Evolutionary conservation across 2,888 invertebrate genomes (phyloP).

Genomic region (Carcina quercana): DNA sequence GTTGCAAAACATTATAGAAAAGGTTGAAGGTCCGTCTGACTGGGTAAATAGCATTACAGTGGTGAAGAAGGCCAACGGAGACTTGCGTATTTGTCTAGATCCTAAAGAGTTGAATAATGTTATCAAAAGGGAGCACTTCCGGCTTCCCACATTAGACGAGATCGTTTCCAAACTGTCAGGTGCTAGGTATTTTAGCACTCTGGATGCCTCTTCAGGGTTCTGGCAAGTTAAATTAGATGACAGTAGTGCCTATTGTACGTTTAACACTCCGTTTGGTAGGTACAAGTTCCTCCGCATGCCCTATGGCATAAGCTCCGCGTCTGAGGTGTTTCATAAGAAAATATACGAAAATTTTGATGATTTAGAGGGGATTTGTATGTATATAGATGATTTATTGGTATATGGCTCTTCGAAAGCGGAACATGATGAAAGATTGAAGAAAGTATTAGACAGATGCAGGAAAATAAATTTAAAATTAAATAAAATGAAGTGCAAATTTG

Average conservation of each 20-base stretch:
- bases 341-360: too few species aligned
- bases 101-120: too few species aligned
- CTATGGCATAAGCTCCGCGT: too few species aligned
- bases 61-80: constrained; percentile 10
- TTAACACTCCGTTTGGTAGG: constrained; percentile 9
- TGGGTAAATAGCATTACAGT: constrained; percentile 13
- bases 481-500: constrained; percentile 18
- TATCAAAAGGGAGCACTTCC: too few species aligned
- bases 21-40: constrained; percentile 14
- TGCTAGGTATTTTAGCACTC: constrained; percentile 9
- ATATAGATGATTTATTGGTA: constrained; percentile 10
- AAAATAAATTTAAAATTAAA: constrained; percentile 26
- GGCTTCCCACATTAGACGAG: too few species aligned
- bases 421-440: constrained; percentile 13
- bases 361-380: too few species aligned
- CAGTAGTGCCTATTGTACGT: constrained; percentile 5
- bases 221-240: constrained; percentile 9
- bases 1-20: constrained; percentile 7
- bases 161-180: constrained; percentile 10
- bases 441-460: constrained; percentile 15
- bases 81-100: too few species aligned
- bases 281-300: too few species aligned
- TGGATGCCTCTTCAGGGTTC: constrained; percentile 9
- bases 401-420: constrained; percentile 2
- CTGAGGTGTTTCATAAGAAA: constrained; percentile 20